Percentiles rank a stretch among this genome's conserved stretches.
Conservation (phyloP, 2,113 vertebrate species). For the Formicarius rufipectus region DNA sequence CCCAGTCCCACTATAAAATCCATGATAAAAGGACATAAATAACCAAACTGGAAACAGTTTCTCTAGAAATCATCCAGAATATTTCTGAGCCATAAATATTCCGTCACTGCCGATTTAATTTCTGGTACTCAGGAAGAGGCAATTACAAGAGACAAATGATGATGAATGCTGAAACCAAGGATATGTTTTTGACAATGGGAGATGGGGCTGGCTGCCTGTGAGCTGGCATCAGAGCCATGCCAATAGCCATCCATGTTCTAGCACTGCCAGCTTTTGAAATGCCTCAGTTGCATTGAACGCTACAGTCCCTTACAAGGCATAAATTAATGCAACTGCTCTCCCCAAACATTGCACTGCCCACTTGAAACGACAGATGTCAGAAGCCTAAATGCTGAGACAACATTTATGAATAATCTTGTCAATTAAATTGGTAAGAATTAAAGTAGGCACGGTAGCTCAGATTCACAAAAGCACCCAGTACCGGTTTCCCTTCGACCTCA, state of each 20-base stretch:
- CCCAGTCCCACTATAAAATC: slow-evolving; percentile 45
- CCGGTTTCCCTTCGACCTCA: not conserved
- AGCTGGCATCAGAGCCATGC: not conserved
- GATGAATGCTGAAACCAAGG: slow-evolving; percentile 21
- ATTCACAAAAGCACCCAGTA: not conserved
- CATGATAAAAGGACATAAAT: slow-evolving; percentile 53
- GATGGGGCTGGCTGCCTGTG: not conserved
- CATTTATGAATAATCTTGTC: not conserved
- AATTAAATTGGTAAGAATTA: not conserved
- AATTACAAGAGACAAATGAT: slow-evolving; percentile 28
- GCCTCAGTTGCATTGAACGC: accelerated
- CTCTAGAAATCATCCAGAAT: slow-evolving; percentile 30
- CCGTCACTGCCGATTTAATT: slow-evolving; percentile 38
- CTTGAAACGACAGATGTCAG: not conserved
- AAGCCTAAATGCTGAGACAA: not conserved
- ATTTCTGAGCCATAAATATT: slow-evolving; percentile 46
- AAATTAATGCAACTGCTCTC: not conserved
- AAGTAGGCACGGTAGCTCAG: not conserved
- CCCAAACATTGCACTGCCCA: not conserved
- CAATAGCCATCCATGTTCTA: not conserved
- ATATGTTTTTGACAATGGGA: slow-evolving; percentile 3
- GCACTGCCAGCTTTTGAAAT: not conserved
- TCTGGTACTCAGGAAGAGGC: slow-evolving; percentile 26
- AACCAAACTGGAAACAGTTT: slow-evolving; percentile 50
- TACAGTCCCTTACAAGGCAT: not conserved